These are phyloP conservation scores for Thecocarcelia acutangulata DNA, from an alignment of 2,888 invertebrate species.

Conservation along the genomic window DNA sequence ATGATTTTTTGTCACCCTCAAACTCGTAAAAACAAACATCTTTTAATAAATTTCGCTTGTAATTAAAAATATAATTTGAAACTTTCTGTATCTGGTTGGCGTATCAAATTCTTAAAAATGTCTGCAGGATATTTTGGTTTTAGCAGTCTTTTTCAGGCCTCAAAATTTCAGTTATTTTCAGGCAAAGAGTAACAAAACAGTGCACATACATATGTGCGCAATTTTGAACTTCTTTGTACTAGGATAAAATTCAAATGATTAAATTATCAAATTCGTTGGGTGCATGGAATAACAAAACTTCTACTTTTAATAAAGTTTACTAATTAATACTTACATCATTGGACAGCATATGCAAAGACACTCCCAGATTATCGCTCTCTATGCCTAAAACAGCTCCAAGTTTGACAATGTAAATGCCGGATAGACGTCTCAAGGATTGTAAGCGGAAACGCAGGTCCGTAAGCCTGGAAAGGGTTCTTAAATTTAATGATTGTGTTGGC, in stretches of 20 bases:
- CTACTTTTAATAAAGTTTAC: neutral
- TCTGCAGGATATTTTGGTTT: too few relatives aligned
- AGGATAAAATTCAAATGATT: neutral
- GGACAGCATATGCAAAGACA: constrained; percentile 82
- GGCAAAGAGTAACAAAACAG: neutral
- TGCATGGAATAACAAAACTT: constrained; percentile 41
- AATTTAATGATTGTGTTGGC: constrained; percentile 72
- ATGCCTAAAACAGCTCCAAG: constrained; percentile 89
- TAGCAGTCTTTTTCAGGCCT: too few relatives aligned
- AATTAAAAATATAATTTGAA: too few relatives aligned
- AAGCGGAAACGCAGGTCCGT: constrained; percentile 90
- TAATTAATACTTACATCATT: constrained; percentile 83
- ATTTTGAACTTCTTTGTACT: neutral
- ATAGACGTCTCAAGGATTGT: constrained; percentile 90
- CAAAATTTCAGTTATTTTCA: too few relatives aligned
- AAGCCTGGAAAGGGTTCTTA: constrained; percentile 84
- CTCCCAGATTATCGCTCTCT: constrained; percentile 84
- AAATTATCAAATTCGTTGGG: neutral
- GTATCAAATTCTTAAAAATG: too few relatives aligned
- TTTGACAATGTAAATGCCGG: constrained; percentile 91
- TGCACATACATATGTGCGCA: too few relatives aligned
- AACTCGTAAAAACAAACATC: too few relatives aligned
- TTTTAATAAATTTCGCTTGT: too few relatives aligned
- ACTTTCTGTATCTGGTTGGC: too few relatives aligned
- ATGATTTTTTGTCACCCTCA: too few relatives aligned